phyloP scores from a whole-genome alignment of 2,797 vertebrate genomes.

The Varecia variegata region DNA sequence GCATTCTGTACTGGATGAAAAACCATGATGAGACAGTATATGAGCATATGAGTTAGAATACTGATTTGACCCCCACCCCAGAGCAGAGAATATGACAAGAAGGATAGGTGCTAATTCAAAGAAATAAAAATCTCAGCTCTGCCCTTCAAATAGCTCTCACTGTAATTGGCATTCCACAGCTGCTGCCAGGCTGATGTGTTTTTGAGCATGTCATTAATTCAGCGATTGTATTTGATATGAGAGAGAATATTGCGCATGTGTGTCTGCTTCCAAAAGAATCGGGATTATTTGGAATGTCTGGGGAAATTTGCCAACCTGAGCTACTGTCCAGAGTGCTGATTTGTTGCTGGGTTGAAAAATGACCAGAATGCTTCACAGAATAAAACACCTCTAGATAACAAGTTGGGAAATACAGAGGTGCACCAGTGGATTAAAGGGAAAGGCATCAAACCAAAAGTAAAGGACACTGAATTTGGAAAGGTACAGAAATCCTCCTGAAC shows the following conservation, averaged over 20 bases:
- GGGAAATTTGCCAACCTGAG: conserved; percentile 6
- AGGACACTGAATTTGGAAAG: neutral
- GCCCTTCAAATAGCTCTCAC: neutral
- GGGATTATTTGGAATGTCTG: conserved; percentile 29
- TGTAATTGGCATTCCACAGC: neutral
- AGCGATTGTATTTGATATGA: neutral
- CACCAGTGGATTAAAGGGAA: conserved; percentile 36
- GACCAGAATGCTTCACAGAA: neutral
- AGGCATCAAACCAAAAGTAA: neutral
- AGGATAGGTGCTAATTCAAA: neutral
- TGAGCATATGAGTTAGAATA: neutral
- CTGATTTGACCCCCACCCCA: neutral
- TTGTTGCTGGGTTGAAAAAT: conserved; percentile 51
- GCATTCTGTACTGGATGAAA: neutral
- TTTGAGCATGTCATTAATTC: conserved; percentile 6
- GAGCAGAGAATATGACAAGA: neutral
- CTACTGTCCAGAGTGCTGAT: conserved; percentile 52
- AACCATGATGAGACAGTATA: neutral
- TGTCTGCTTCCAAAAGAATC: neutral
- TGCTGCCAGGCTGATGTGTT: neutral
- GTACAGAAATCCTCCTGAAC: neutral
- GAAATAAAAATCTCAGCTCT: neutral
- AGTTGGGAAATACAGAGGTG: neutral
- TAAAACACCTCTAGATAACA: conserved; percentile 34
- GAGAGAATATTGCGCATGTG: neutral